Conservation (phyloP, 2,113 vertebrate genomes). For the Ceyx melanurus region DNA sequence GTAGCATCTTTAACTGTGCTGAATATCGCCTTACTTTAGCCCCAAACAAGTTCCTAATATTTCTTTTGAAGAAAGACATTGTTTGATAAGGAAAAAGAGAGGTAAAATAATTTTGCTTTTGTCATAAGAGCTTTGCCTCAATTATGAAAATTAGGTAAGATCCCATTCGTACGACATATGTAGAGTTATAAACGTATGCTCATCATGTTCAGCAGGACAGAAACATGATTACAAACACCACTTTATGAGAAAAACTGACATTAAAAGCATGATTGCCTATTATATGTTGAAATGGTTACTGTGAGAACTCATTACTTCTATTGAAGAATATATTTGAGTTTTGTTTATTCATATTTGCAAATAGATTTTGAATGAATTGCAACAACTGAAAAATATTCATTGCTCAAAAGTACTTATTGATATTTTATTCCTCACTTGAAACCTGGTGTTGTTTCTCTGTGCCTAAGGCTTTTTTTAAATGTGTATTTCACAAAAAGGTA, state of each 20-base stretch:
- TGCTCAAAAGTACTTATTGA: not conserved
- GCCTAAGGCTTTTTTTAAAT: not conserved
- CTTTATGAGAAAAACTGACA: not conserved
- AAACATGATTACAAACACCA: not conserved
- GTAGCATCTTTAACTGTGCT: not conserved
- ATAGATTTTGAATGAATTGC: not conserved
- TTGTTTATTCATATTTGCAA: not conserved
- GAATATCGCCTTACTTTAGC: not conserved
- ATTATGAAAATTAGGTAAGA: not conserved
- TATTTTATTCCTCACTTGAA: not conserved
- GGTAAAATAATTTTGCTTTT: not conserved
- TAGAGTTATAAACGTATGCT: not conserved
- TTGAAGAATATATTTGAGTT: not conserved
- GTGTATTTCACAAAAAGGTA: not conserved
- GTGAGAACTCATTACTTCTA: not conserved
- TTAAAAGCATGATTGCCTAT: not conserved
- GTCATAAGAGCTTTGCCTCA: not conserved
- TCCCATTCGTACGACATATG: not conserved
- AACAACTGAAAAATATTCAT: not conserved
- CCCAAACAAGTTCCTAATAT: not conserved
- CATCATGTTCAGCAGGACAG: not conserved
- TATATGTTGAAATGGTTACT: not conserved
- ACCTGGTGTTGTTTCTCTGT: not conserved
- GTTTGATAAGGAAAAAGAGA: not conserved
- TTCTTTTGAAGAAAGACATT: not conserved